Base-by-base conservation (phyloP, 1,140 invertebrate species). In the Calosoma granatense region DNA sequence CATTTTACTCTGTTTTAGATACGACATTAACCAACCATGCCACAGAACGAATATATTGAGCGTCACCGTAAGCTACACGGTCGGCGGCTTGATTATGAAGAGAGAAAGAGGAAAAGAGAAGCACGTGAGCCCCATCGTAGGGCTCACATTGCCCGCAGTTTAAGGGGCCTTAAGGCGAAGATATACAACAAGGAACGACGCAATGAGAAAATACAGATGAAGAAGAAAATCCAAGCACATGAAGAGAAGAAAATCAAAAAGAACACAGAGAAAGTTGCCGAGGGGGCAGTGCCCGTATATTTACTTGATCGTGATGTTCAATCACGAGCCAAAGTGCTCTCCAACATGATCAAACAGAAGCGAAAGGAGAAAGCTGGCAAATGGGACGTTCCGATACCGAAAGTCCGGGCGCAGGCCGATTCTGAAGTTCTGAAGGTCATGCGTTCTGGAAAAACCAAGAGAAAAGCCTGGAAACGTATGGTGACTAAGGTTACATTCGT, bases 21-120 rank as follows among this genome's bases (percentile, higher is more conserved):
- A 6, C 6, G 17, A 22, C 22, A 53, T 9, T 20, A 20, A 11
- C 15, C 51, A 20, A 53, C 11, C 22, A 97, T 97, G 97, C 97
- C 97, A 65, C 97, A 99, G 78, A 99, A 99, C 84, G 97, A 99
- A 74, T 95, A 99, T 75, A 99, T 99, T 75, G 97, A 99, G 66
- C 82, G 97, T 53, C 92, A 96, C 72, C 84, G 89, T 65, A 99
- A 99, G 72, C 81, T 97, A 1, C 87, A 97, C 79, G 97, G 97
- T 65, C 81, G 91, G 59, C 83, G 97, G 53, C 79, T 99, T 54
- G 96, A 99, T 80, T 94, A 99, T 84, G 91, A 99, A 76, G 97
- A 99, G 72, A 80, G 90, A 57, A 96, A 95, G 71, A 78, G 97
- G 20, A 99, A 99, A 73, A 88, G 87, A 63, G 92, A 97, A 70